These are phyloP conservation scores for Aptenodytes forsteri DNA, from an alignment of 2,113 vertebrate species.

Conservation along the genomic window DNA sequence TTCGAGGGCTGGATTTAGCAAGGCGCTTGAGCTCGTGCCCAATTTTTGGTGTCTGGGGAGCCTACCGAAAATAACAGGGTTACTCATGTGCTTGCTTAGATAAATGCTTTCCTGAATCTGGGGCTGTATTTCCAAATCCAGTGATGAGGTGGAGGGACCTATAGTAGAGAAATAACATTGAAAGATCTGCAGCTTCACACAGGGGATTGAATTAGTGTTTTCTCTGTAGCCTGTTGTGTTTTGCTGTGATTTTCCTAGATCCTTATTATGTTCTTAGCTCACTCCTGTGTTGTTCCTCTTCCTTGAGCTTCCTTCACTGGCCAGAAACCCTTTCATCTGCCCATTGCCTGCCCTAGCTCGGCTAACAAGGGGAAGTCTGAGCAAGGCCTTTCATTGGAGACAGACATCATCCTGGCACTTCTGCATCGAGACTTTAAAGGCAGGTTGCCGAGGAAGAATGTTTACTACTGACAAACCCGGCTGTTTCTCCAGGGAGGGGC, in stretches of 20 bases:
- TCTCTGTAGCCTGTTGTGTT: neutral
- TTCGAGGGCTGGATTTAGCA: neutral
- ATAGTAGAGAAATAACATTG: neutral
- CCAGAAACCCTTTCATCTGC: neutral
- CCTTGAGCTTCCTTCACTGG: neutral
- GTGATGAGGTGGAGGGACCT: neutral
- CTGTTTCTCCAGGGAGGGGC: neutral
- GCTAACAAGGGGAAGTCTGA: neutral
- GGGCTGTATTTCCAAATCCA: neutral
- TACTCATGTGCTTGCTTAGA: neutral
- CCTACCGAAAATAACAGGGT: neutral
- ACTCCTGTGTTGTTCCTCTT: neutral
- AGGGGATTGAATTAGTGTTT: neutral
- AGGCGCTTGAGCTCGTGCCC: neutral
- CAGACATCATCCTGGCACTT: neutral
- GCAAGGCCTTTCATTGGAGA: neutral
- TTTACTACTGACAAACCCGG: neutral
- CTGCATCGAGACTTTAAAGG: neutral
- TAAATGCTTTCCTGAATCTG: neutral
- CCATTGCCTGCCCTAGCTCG: fast-evolving
- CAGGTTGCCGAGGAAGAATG: neutral
- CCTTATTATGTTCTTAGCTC: neutral
- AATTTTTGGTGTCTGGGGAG: neutral
- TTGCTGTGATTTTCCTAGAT: neutral
- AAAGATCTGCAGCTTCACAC: neutral